Conservation (phyloP, 2,888 invertebrate species). For the Pecten maximus region DNA sequence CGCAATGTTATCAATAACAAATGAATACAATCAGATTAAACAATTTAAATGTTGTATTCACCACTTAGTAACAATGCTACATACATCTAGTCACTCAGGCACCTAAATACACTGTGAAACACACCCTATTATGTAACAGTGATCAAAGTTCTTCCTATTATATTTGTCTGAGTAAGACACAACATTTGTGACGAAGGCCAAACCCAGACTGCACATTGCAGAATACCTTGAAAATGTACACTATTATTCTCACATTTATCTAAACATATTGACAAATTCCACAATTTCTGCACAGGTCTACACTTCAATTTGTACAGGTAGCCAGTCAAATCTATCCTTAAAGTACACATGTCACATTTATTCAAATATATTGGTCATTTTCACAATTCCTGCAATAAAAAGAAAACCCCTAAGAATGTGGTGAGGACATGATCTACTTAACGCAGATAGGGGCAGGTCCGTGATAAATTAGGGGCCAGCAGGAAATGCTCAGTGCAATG, state of each 20-base stretch:
- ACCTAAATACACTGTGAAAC: background rate
- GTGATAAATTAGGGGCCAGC: constrained; percentile 31
- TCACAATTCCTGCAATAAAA: constrained; percentile 30
- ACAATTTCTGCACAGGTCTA: constrained; percentile 2
- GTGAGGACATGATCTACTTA: constrained; percentile 6
- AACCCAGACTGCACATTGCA: background rate
- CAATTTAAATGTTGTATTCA: background rate
- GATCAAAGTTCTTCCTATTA: background rate
- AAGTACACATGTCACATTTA: constrained; percentile 32
- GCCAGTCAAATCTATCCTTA: background rate
- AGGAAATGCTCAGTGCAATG: constrained; percentile 30
- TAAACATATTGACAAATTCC: background rate
- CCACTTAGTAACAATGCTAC: background rate
- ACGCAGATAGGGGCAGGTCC: background rate
- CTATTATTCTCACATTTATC: background rate
- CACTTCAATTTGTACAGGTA: background rate
- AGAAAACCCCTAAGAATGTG: constrained; percentile 25
- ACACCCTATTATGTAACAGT: background rate
- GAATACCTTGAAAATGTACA: background rate
- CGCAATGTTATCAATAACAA: too few species aligned
- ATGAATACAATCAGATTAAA: too few species aligned
- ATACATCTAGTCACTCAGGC: background rate
- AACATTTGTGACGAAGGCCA: background rate
- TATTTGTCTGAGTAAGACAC: background rate
- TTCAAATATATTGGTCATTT: constrained; percentile 19